phyloP scores from a whole-genome alignment of 2,113 vertebrate species.

The Oenanthe oenanthe region DNA sequence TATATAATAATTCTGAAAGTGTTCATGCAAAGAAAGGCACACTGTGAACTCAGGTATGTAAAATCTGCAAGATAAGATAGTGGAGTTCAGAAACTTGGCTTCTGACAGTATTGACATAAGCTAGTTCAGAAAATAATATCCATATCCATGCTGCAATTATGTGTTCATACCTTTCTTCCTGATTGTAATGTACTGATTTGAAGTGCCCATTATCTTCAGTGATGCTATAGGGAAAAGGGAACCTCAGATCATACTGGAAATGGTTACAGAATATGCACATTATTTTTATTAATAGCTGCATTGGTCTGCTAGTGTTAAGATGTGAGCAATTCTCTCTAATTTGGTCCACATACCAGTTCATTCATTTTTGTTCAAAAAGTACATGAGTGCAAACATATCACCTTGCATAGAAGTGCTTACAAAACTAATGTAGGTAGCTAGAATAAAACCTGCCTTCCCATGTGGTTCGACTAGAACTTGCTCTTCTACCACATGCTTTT shows the following conservation, averaged over 20 bases:
- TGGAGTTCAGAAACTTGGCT: not conserved
- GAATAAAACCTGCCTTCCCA: not conserved
- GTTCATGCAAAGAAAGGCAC: not conserved
- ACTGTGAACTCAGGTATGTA: not conserved
- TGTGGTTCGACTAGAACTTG: not conserved
- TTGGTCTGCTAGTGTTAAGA: not conserved
- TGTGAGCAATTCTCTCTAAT: not conserved
- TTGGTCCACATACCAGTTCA: not conserved
- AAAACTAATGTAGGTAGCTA: not conserved
- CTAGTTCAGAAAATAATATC: not conserved
- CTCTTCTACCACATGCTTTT: not conserved
- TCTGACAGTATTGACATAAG: not conserved
- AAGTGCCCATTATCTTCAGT: not conserved
- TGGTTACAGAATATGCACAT: not conserved
- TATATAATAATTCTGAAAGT: not conserved
- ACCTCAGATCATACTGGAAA: not conserved
- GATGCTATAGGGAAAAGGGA: not conserved
- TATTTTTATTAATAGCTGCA: not conserved
- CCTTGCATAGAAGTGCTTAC: not conserved
- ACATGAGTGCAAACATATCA: not conserved
- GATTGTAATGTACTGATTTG: rapidly evolving
- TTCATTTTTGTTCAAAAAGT: not conserved
- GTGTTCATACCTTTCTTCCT: not conserved
- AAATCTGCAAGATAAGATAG: not conserved
- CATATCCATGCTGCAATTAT: not conserved